Percentiles rank a stretch among this genome's conserved stretches.
Evolutionary conservation across 2,797 vertebrate genomes (phyloP).

Genomic region (Halcyon leucocephala): DNA sequence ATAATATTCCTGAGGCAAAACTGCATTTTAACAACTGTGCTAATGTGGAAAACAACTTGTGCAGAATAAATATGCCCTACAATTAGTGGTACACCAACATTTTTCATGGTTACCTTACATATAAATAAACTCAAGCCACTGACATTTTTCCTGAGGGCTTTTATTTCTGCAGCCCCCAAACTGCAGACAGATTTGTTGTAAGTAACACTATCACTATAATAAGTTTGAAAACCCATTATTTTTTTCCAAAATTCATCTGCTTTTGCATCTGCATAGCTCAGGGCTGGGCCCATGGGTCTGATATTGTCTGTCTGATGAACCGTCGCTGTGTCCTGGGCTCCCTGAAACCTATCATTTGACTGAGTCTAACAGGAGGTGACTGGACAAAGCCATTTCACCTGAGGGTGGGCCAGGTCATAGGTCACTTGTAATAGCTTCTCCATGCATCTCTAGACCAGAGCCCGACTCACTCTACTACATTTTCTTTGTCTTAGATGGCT

Average conservation of each 20-base stretch:
- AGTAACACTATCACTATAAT: constrained; percentile 70
- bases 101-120: constrained; percentile 71
- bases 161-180: constrained; percentile 66
- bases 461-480: constrained; percentile 80
- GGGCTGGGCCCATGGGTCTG: constrained; percentile 72
- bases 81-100: constrained; percentile 63
- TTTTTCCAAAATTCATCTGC: constrained; percentile 55
- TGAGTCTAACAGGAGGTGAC: constrained; percentile 83
- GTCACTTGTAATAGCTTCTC: constrained; percentile 85
- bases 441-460: constrained; percentile 83
- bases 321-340: constrained; percentile 14
- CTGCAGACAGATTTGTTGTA: constrained; percentile 74
- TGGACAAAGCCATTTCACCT: constrained; percentile 85
- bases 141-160: constrained; percentile 69
- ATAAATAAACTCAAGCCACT: constrained; percentile 68
- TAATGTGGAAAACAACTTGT: constrained; percentile 74
- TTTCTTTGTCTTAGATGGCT: constrained; percentile 77
- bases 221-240: constrained; percentile 79
- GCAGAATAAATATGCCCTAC: constrained; percentile 73
- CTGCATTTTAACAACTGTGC: constrained; percentile 67
- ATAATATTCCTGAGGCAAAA: constrained; percentile 69
- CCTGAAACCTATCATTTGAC: constrained; percentile 65
- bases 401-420: constrained; percentile 84
- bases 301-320: constrained; percentile 74
- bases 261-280: constrained; percentile 79